Base-by-base conservation (phyloP, 2,113 vertebrate genomes). In the Cricetomys ansorgei region DNA sequence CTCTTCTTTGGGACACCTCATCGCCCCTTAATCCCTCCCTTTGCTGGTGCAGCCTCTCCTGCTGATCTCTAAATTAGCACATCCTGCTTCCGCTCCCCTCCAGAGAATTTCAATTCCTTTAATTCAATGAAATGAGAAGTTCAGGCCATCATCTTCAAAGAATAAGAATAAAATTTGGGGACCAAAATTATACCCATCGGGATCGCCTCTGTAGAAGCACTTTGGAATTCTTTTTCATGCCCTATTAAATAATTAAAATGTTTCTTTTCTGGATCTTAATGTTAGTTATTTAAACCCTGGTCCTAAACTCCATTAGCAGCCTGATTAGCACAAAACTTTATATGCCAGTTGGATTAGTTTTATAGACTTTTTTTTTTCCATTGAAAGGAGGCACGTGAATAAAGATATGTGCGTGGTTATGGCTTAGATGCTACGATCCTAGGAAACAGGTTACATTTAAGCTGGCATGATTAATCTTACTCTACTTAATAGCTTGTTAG, bases 191-290 rank as follows among this genome's bases (percentile, higher is more conserved):
- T 96, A 94, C 97, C 98, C 97, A 69, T 92, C 65, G 97, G 97
- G 96, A 97, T 96, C 88, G 94, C 96, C 96, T 97, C 98, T 96
- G 95, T 88, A 76, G 97, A 98, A 97, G 95, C 95, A 97, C 97
- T 97, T 98, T 96, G 96, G 94, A 97, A 98, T 98, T 98, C 98
- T 92, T 97, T 98, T 97, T 98, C 96, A 97, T 97, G 97, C 95
- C 86, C 94, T 98, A 96, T 98, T 98, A 97, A 98, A 98, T 98
- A 97, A 97, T 97, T 98, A 95, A 98, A 94, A 97, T 98, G 96
- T 97, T 98, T 97, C 97, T 97, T 97, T 93, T 95, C 92, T 96
- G 96, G 96, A 89, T 97, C 97, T 96, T 96, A 93, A 59, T 97
- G 97, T 97, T 97, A 97, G 94, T 97, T 97, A 98, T 96, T 97